phyloP scores from a whole-genome alignment of 1,140 invertebrate genomes.

The Hyles euphorbiae region DNA sequence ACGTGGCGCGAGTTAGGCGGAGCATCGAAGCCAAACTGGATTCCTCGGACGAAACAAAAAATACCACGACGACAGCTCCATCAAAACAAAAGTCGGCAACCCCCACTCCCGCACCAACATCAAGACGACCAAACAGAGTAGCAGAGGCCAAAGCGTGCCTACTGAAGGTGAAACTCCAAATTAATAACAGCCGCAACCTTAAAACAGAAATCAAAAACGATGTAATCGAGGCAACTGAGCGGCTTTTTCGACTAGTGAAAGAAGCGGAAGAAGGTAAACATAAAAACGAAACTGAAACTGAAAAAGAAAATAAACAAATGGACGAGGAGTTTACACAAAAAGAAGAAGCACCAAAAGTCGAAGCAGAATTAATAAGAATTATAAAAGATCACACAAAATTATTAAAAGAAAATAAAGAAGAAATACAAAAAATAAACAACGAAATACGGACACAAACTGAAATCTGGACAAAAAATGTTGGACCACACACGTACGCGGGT shows the following conservation, averaged over 20 bases:
- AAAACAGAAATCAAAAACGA: conserved; percentile 19
- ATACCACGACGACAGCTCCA: too few species aligned
- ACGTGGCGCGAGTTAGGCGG: too few species aligned
- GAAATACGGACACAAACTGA: background rate
- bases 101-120: background rate
- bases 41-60: too few species aligned
- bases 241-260: conserved; percentile 16
- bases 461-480: background rate
- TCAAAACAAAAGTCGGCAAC: too few species aligned
- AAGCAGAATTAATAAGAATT: background rate
- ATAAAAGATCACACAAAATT: conserved; percentile 6
- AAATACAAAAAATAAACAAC: conserved; percentile 5
- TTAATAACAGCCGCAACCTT: conserved; percentile 13
- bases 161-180: conserved; percentile 16
- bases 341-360: background rate
- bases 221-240: conserved; percentile 5
- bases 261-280: conserved; percentile 7
- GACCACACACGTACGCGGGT: conserved; percentile 5
- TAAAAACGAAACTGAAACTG: background rate
- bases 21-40: too few species aligned
- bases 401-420: conserved; percentile 7
- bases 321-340: background rate
- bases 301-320: background rate
- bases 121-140: background rate
- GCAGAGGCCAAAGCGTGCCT: conserved; percentile 17